Conservation (phyloP, 2,797 vertebrate species). For the Ibycter americanus region DNA sequence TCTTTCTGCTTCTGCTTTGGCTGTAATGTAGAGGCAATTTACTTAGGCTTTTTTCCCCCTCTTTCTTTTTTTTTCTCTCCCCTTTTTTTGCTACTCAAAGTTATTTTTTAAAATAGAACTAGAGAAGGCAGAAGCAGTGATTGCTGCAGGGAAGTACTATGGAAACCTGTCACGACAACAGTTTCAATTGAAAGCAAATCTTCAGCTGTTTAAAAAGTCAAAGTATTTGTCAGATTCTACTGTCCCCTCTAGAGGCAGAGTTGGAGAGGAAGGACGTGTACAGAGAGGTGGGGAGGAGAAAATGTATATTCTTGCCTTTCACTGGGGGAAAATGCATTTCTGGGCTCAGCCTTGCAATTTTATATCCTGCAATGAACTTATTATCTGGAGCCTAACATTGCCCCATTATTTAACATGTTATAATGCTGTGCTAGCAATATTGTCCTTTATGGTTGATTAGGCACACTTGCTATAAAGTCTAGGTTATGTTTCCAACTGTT, state of each 20-base stretch:
- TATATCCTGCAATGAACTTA: neutral
- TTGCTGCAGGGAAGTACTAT: constrained; percentile 37
- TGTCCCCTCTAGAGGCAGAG: neutral
- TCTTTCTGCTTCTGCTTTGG: neutral
- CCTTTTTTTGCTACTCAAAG: constrained; percentile 8
- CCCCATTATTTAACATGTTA: neutral
- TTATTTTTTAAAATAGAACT: constrained; percentile 61
- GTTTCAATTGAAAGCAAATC: constrained; percentile 11
- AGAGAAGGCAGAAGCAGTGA: constrained; percentile 38
- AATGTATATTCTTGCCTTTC: neutral
- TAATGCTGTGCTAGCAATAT: neutral
- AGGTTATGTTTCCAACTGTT: neutral
- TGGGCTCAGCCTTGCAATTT: neutral
- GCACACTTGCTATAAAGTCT: neutral
- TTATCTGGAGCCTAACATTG: neutral
- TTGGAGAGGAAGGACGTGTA: neutral
- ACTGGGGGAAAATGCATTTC: neutral
- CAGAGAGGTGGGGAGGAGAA: neutral
- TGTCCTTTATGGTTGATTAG: neutral
- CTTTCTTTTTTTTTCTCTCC: neutral
- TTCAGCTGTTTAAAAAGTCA: constrained; percentile 19
- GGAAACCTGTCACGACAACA: constrained; percentile 55
- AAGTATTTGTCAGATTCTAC: constrained; percentile 1
- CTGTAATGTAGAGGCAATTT: neutral
- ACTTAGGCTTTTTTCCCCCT: neutral